Conservation (phyloP, 2,113 vertebrate genomes). For the Sterna hirundo region DNA sequence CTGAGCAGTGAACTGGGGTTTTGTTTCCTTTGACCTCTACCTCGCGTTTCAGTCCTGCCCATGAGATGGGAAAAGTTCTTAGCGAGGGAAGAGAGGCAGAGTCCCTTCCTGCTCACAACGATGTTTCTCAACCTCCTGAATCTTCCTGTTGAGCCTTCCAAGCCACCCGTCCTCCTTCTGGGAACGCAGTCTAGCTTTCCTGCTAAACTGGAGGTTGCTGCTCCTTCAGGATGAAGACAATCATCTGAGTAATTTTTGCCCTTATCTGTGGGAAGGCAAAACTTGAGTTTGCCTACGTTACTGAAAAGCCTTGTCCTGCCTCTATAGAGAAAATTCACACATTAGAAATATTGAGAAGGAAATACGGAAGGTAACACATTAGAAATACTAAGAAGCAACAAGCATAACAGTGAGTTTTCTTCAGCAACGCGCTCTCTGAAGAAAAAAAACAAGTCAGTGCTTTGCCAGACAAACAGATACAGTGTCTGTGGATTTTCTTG, state of each 20-base stretch:
- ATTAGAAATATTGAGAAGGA: neutral
- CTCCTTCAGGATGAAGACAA: neutral
- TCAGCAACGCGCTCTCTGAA: neutral
- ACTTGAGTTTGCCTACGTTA: neutral
- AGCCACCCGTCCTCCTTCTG: neutral
- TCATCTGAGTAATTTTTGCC: neutral
- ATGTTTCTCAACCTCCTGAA: neutral
- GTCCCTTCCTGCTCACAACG: neutral
- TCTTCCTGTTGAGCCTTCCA: neutral
- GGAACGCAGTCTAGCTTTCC: accelerated
- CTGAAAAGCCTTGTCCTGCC: neutral
- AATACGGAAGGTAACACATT: neutral
- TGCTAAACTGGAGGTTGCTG: neutral
- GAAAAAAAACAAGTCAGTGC: neutral
- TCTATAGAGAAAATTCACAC: neutral
- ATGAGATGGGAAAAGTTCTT: neutral
- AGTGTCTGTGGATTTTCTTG: neutral
- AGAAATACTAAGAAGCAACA: neutral
- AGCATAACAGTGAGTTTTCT: neutral
- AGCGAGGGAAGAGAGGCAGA: neutral
- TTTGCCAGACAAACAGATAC: neutral
- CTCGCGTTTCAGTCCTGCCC: neutral
- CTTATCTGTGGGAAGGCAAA: neutral
- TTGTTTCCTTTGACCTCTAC: neutral
- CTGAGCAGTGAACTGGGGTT: neutral